Percentiles rank a stretch among this genome's conserved stretches.
Conservation (phyloP, 2,888 invertebrate genomes). For the Leucophenga maculata region DNA sequence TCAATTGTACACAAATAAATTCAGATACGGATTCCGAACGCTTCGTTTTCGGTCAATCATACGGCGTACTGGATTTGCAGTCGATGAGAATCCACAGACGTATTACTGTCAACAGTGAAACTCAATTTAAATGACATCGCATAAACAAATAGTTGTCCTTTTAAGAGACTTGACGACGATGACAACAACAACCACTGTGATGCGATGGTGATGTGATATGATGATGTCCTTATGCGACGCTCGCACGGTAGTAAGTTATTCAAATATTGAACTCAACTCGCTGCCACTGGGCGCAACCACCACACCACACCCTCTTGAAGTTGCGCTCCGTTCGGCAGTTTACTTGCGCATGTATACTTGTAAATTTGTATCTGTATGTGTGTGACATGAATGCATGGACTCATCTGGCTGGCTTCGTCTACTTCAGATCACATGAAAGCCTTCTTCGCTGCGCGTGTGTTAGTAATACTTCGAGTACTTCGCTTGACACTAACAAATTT, state of each 20-base stretch:
- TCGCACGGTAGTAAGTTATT: constrained; percentile 64
- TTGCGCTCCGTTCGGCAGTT: constrained; percentile 11
- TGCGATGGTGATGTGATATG: neutral
- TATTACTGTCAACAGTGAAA: constrained; percentile 66
- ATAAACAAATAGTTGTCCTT: constrained; percentile 71
- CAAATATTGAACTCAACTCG: constrained; percentile 64
- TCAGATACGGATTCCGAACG: too few relatives aligned
- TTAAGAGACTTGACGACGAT: constrained; percentile 42
- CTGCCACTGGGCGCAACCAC: constrained; percentile 33
- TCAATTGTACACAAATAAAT: too few relatives aligned
- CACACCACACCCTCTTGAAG: constrained; percentile 29
- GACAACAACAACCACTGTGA: neutral
- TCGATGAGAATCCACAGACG: neutral
- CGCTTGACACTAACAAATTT: constrained; percentile 49
- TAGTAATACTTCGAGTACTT: constrained; percentile 42
- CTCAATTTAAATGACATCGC: constrained; percentile 71
- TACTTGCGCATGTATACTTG: neutral
- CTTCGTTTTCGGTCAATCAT: constrained; percentile 43
- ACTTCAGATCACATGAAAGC: constrained; percentile 21
- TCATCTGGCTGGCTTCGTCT: constrained; percentile 17
- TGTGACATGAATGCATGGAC: neutral
- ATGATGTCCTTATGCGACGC: constrained; percentile 39
- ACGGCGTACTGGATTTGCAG: constrained; percentile 36
- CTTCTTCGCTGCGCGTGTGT: constrained; percentile 44
- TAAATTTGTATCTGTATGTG: neutral